Evolutionary conservation across 2,113 vertebrate genomes (phyloP).

Genomic region (Pomatorhinus ruficollis): DNA sequence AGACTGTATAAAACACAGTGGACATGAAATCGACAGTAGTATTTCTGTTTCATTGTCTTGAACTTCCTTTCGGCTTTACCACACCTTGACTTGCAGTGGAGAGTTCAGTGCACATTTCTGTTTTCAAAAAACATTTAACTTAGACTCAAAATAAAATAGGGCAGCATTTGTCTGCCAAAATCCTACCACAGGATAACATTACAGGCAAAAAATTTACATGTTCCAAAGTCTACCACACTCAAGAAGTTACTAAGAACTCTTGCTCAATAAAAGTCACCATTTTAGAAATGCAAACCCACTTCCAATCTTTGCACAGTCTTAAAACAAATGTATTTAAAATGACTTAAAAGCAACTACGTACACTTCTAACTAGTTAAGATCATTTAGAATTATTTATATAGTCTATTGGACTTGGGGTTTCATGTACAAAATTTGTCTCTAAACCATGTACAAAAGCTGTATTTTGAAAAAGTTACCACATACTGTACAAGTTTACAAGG

Average conservation of each 20-base stretch:
- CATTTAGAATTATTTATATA: slow-evolving; percentile 84
- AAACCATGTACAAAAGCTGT: slow-evolving; percentile 88
- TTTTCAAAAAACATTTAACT: slow-evolving; percentile 85
- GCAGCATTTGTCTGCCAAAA: slow-evolving; percentile 75
- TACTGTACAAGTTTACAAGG: slow-evolving; percentile 98
- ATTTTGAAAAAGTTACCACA: slow-evolving; percentile 84
- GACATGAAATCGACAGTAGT: slow-evolving; percentile 91
- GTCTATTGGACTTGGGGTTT: slow-evolving; percentile 77
- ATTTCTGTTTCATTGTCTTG: slow-evolving; percentile 78
- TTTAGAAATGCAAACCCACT: slow-evolving; percentile 82
- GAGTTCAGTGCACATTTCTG: slow-evolving; percentile 89
- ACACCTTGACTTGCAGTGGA: slow-evolving; percentile 92
- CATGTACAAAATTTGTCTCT: slow-evolving; percentile 87
- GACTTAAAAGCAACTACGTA: slow-evolving; percentile 83
- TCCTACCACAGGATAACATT: slow-evolving; percentile 85
- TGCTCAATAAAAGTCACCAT: slow-evolving; percentile 79
- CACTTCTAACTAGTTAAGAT: slow-evolving; percentile 75
- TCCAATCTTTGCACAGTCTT: slow-evolving; percentile 83
- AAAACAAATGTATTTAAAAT: slow-evolving; percentile 81
- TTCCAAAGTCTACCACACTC: slow-evolving; percentile 84
- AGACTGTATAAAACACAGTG: slow-evolving; percentile 94
- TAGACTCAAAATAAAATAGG: slow-evolving; percentile 86
- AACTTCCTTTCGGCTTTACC: slow-evolving; percentile 83
- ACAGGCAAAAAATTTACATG: slow-evolving; percentile 82
- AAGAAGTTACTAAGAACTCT: slow-evolving; percentile 83